Percentiles rank a stretch among this genome's conserved stretches.
Evolutionary conservation across 2,113 vertebrate genomes (phyloP).

Genomic region (Haplotaxodon microlepis): DNA sequence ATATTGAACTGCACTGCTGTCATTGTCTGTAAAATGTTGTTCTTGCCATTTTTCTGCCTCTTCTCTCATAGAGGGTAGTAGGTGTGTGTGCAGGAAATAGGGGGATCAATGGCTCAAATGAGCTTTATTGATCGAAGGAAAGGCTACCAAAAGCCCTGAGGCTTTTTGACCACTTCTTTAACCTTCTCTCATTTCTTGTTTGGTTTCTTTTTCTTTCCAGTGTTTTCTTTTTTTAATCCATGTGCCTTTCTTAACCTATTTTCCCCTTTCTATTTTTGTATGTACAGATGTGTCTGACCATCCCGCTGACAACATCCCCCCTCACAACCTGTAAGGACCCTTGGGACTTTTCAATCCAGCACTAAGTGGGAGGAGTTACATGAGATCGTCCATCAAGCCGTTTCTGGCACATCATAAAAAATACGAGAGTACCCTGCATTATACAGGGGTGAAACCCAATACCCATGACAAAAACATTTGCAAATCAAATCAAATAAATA

Average conservation of each 20-base stretch:
- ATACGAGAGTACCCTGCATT: background rate
- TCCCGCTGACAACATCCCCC: background rate
- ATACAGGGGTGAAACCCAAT: background rate
- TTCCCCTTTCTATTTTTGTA: background rate
- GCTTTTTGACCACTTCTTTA: background rate
- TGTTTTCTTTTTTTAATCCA: background rate
- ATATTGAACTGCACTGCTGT: background rate
- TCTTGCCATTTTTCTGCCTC: background rate
- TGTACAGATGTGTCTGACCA: background rate
- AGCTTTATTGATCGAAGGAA: conserved; percentile 33
- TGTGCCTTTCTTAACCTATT: background rate
- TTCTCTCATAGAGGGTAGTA: background rate
- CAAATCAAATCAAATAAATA: background rate
- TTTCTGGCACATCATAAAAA: background rate
- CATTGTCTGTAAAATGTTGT: background rate
- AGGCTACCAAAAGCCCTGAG: background rate
- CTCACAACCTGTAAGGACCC: background rate
- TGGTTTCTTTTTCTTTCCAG: background rate
- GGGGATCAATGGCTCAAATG: conserved; percentile 30
- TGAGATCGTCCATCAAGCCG: background rate
- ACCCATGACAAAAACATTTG: background rate
- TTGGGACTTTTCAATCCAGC: background rate
- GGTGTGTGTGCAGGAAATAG: background rate
- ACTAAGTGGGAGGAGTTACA: background rate
- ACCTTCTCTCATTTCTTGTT: background rate